Evolutionary conservation across 1,140 invertebrate genomes (phyloP).

Genomic region (Glossosoma conforme): DNA sequence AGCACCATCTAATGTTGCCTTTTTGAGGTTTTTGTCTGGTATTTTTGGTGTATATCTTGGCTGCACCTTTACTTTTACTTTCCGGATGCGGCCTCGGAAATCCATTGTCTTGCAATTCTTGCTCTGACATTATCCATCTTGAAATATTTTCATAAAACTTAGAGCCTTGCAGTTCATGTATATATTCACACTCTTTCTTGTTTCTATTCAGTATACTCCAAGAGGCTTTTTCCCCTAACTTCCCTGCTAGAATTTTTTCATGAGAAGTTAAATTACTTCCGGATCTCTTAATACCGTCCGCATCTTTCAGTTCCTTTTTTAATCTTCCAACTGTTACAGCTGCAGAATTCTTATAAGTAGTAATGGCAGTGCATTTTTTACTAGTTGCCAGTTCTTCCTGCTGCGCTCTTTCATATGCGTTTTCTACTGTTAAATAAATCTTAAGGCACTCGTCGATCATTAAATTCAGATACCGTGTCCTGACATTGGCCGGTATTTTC

Average conservation of each 20-base stretch:
- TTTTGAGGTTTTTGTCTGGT: slow-evolving; percentile 58
- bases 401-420: slow-evolving; percentile 68
- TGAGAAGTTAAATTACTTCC: slow-evolving; percentile 52
- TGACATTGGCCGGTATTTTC: slow-evolving; percentile 77
- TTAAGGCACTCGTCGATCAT: slow-evolving; percentile 84
- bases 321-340: slow-evolving; percentile 73
- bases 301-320: slow-evolving; percentile 60
- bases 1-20: slow-evolving; percentile 67
- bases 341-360: slow-evolving; percentile 81
- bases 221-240: slow-evolving; percentile 53
- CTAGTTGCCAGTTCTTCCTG: slow-evolving; percentile 75
- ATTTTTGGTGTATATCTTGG: slow-evolving; percentile 56
- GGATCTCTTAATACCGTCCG: slow-evolving; percentile 37
- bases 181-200: slow-evolving; percentile 43
- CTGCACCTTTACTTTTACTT: slow-evolving; percentile 54
- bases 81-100: slow-evolving; percentile 69
- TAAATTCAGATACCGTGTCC: slow-evolving; percentile 79
- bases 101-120: slow-evolving; percentile 78
- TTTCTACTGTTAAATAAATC: slow-evolving; percentile 62
- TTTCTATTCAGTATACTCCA: slow-evolving; percentile 66
- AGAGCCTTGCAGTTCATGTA: slow-evolving; percentile 48
- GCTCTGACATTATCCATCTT: slow-evolving; percentile 60
- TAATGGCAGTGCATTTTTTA: slow-evolving; percentile 69
- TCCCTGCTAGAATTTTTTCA: slow-evolving; percentile 60
- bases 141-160: slow-evolving; percentile 51